phyloP scores from a whole-genome alignment of 2,113 vertebrate species.

The Sorex fumeus region DNA sequence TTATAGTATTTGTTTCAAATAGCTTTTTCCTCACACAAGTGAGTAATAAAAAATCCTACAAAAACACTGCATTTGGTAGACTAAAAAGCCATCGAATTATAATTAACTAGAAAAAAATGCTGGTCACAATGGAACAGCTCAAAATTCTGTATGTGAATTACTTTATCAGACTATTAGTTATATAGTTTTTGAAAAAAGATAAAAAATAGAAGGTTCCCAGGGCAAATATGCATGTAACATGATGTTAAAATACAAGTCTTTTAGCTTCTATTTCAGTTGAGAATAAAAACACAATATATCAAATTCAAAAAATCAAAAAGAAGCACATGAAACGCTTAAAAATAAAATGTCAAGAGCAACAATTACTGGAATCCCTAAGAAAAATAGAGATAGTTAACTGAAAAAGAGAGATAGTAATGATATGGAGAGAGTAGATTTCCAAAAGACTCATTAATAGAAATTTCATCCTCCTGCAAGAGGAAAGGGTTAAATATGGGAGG shows the following conservation, averaged over 20 bases:
- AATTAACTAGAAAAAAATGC: conserved; percentile 17
- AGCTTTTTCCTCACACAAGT: conserved; percentile 46
- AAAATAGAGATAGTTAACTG: conserved; percentile 1
- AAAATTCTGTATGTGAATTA: conserved; percentile 4
- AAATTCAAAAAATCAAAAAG: neutral
- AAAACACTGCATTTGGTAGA: neutral
- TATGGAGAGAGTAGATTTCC: neutral
- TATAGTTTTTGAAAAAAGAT: neutral
- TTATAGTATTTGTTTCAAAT: conserved; percentile 57
- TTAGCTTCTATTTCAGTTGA: conserved; percentile 3
- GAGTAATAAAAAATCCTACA: conserved; percentile 38
- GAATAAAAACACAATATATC: neutral
- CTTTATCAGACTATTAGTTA: conserved; percentile 4
- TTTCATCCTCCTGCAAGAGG: neutral
- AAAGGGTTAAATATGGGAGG: neutral
- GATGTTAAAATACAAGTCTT: neutral
- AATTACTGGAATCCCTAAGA: neutral
- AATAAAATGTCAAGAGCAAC: conserved; percentile 16
- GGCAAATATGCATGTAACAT: neutral
- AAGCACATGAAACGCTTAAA: conserved; percentile 6
- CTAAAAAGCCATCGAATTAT: neutral
- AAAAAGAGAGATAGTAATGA: neutral
- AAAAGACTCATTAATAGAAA: neutral
- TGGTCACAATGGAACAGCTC: neutral
- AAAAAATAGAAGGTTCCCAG: neutral